Evolutionary conservation across 2,888 invertebrate species (phyloP), one percentile per base, ranked within the genome.

Genomic region (Lordiphosa andalusiaca): DNA sequence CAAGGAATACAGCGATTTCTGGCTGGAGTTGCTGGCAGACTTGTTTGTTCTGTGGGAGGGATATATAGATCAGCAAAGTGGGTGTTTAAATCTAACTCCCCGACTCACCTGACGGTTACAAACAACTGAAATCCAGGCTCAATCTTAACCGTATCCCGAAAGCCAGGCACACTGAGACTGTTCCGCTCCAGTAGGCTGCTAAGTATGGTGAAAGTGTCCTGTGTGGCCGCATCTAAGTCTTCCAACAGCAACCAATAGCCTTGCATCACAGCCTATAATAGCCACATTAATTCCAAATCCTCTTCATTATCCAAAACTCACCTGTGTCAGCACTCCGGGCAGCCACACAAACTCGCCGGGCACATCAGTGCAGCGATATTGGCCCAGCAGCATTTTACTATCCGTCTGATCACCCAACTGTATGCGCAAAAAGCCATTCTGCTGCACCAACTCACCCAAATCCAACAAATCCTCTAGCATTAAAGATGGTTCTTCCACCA

Each of bases 261-360:
- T 81, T 94, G 92, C 84, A 93, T 91, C 4, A 96, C 95, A 48
- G 96, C 96, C 89, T 89, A 19, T 4, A 30, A 9, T 36, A 33
- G 2, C 0, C 2, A 13, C 6, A 3, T 7, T 19, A 7, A 35
- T 4, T 4, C 6, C 2, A 12, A n/a, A 10, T 5, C 6, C 12
- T 2, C 19, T 25, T n/a, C 3, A 13, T 53, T 42, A 10, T 6
- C 6, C 5, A 6, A 19, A 46, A 21, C 54, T 69, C 78, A 92
- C 94, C 91, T 93, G 95, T 3, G 98, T 97, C 53, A 99, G 90
- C 48, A 97, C 94, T n/a, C 98, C 98, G 2, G 98, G 95, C 73
- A 95, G 93, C 99, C 99, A 99, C 16, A 97, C 90, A 91, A 99
- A 99, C 90, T 99, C 97, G 10, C 99, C 99, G 0, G 98, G 98